Base-by-base conservation (phyloP, 53 echinoderm and acorn worm species). In the Luidia sarsii region DNA sequence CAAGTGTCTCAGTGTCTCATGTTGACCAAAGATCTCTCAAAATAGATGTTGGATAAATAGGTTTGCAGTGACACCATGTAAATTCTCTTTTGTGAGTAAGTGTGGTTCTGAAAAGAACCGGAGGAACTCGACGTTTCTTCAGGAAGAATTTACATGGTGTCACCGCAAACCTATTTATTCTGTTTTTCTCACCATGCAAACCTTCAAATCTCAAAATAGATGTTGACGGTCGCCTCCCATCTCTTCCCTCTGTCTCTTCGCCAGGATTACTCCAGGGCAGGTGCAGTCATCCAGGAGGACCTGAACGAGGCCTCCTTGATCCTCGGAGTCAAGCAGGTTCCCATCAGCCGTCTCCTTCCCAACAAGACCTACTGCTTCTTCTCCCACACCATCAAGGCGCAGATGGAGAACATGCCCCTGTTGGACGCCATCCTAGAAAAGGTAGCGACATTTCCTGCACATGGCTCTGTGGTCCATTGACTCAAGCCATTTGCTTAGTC, bases 351-450 rank as follows among this genome's bases (percentile, higher is more conserved):
- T 22, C 91, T 95, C 14, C 57, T 95, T 6, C 85, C 96, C 7
- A 86, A 90, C 59, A 95, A 95, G 81, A 95, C 92, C 27, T 95
- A 93, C 71, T 90, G 92, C 33, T 90, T 95, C 81, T 95, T 95
- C 81, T 95, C 96, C 37, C 96, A 95, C 70, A 95, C 96, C 45
- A 95, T 95, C 88, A 95, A 95, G 72, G 96, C 93, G 39, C 96
- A 95, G 88, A 88, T 82, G 19, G 93, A 95, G 38, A 95, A 95
- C 74, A 95, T 95, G 90, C 96, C 96, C 6, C 80, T 95, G 66
- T 50, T 95, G 48, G 96, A 95, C 86, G 87, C 90, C 27, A 84
- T 93, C 14, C 50, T 95, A 24, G 96, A 95, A 62, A 95, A 93
- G 96, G 96, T 95, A 68, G 11, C 61, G 22, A 18, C 4, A 4